Evolutionary conservation across 2,888 invertebrate species (phyloP), one percentile per base, ranked within the genome.

Genomic region (Resseliella maxima): DNA sequence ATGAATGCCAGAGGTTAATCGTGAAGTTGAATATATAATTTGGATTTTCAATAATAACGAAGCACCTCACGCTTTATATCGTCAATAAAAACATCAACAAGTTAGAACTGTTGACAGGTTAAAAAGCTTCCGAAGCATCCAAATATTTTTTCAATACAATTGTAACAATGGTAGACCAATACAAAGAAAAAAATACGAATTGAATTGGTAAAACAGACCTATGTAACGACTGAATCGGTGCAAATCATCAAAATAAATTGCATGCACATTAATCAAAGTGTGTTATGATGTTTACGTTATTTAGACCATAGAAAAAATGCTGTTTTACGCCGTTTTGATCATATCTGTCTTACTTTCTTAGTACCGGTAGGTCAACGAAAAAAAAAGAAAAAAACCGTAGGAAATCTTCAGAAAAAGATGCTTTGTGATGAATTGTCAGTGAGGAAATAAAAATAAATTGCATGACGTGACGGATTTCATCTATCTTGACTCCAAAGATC

Each of bases 241-340:
- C 50, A 18, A 2, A n/a, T 24, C 27, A 50, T 24, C 5, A 59
- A 59, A 59, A 27, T 24, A 1, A 59, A 59, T 50, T 50, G 27
- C 50, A 50, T 2, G 50, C 15, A 31, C 15, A 72, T 2, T 35
- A 31, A 18, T 15, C n/a, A 2, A 72, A 72, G 31, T 72, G 72
- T 72, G 31, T 72, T 31, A 72, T 35, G 72, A 72, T 72, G 31
- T 15, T 27, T 31, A 72, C 31, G 72, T 15, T 72, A 31, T 72
- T 72, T 15, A 72, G 72, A 72, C 72, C 31, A 72, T 27, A 72
- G 72, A 72, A 31, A 72, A 31, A 72, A 31, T 15, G 59, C 24
- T 59, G 24, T 59, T 59, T 59, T 59, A 5, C 59, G 24, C 59
- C 27, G 59, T 59, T 59, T 59, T n/a, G 59, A 59, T 59, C 5